phyloP scores from a whole-genome alignment of 2,113 vertebrate species.

The Galbula dea region DNA sequence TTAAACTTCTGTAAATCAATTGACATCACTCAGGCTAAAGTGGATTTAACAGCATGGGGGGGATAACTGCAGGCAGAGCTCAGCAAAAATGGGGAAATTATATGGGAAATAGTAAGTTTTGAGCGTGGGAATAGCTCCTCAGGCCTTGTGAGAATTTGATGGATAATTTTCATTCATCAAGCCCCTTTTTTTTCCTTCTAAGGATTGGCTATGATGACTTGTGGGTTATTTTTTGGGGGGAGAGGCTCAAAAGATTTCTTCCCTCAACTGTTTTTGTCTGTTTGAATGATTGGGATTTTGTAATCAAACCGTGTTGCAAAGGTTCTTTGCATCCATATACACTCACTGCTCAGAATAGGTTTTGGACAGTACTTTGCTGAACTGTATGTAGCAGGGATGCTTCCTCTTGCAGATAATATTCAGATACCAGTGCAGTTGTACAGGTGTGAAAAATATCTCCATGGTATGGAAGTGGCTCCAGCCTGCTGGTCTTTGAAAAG shows the following conservation, averaged over 20 bases:
- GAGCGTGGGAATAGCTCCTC: not conserved
- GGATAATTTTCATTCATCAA: not conserved
- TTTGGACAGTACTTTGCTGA: not conserved
- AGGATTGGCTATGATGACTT: not conserved
- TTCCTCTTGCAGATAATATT: accelerated
- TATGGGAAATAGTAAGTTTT: not conserved
- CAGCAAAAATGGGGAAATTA: not conserved
- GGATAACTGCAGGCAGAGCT: not conserved
- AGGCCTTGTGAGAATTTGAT: not conserved
- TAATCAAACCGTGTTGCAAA: not conserved
- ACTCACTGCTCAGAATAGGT: not conserved
- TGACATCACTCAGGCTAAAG: not conserved
- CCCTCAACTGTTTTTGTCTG: not conserved
- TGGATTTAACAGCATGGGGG: not conserved
- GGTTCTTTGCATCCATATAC: not conserved
- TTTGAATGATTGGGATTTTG: not conserved
- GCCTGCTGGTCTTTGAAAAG: not conserved
- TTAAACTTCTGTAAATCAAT: not conserved
- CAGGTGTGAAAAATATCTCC: not conserved
- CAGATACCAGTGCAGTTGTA: not conserved
- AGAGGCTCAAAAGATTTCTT: not conserved
- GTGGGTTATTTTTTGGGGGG: not conserved
- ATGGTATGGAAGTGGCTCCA: not conserved
- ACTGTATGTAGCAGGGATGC: not conserved
- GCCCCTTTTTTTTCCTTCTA: not conserved